Conservation (phyloP, 2,888 invertebrate genomes). For the Alsophila aescularia region DNA sequence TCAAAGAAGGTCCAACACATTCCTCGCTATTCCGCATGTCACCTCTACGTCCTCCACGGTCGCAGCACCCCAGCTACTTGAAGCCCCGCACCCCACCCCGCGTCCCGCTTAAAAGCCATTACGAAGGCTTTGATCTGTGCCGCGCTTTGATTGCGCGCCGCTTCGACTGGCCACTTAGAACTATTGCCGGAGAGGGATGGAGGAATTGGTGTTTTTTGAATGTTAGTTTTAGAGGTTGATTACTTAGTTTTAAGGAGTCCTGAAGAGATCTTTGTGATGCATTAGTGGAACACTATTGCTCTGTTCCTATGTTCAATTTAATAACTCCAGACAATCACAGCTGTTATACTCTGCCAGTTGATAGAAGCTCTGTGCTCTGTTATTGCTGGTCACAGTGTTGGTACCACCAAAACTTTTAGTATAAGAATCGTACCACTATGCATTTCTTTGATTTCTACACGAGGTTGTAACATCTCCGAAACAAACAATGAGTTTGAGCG, state of each 20-base stretch:
- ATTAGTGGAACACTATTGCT: not conserved
- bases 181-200: slow-evolving; percentile 33
- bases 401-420: too few relatives aligned
- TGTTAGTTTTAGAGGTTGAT: not conserved
- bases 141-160: slow-evolving; percentile 70
- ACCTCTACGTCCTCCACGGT: slow-evolving; percentile 7
- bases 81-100: slow-evolving; percentile 46
- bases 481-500: too few relatives aligned
- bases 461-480: too few relatives aligned
- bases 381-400: too few relatives aligned
- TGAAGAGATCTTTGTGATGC: not conserved
- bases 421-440: too few relatives aligned
- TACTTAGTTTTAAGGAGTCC: not conserved
- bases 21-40: slow-evolving; percentile 10
- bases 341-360: too few relatives aligned
- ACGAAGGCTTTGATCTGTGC: slow-evolving; percentile 73
- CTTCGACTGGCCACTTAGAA: slow-evolving; percentile 73
- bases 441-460: too few relatives aligned
- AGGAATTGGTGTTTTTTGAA: slow-evolving; percentile 5
- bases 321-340: too few relatives aligned
- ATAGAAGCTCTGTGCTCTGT: too few relatives aligned
- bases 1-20: not conserved
- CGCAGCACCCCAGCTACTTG: slow-evolving; percentile 59
- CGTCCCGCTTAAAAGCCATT: slow-evolving; percentile 76
- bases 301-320: too few relatives aligned